Evolutionary conservation across 35 echinoderm and acorn worm species (phyloP).

Genomic region (Eucidaris tribuloides): DNA sequence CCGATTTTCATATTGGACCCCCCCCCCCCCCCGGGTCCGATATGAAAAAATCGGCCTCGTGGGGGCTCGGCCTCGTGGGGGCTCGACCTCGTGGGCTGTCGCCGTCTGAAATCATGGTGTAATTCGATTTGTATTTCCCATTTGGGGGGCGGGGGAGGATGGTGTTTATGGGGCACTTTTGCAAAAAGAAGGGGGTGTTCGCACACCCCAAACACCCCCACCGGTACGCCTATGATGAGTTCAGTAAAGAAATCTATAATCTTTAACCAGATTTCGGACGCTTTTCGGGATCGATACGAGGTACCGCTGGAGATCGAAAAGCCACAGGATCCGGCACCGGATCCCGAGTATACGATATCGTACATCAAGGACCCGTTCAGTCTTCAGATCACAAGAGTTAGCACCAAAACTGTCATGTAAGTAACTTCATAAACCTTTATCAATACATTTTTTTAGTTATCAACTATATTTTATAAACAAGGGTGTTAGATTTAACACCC

Average conservation of each 20-base stretch:
- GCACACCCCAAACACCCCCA: neutral
- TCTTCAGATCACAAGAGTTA: constrained; percentile 67
- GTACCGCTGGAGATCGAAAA: constrained; percentile 49
- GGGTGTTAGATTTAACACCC: too few relatives aligned
- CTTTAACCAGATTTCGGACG: constrained; percentile 39
- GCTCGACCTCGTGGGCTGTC: too few relatives aligned
- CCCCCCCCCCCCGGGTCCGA: too few relatives aligned
- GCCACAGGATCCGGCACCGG: constrained; percentile 15
- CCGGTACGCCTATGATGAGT: neutral
- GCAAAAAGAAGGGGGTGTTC: neutral
- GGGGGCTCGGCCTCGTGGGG: too few relatives aligned
- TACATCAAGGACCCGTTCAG: constrained; percentile 76
- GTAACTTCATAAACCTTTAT: too few relatives aligned
- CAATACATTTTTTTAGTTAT: too few relatives aligned
- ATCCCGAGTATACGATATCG: constrained; percentile 62
- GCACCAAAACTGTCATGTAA: constrained; percentile 81
- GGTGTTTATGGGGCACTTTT: neutral
- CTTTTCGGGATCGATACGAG: constrained; percentile 56
- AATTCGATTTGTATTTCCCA: neutral
- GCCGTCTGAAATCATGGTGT: neutral
- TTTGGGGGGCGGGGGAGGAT: neutral
- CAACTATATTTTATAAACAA: too few relatives aligned
- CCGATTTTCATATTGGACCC: too few relatives aligned
- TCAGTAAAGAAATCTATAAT: neutral
- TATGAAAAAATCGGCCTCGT: too few relatives aligned